These are phyloP conservation scores for Aphidius colemani DNA, from an alignment of 2,888 invertebrate genomes.

Conservation along the genomic window DNA sequence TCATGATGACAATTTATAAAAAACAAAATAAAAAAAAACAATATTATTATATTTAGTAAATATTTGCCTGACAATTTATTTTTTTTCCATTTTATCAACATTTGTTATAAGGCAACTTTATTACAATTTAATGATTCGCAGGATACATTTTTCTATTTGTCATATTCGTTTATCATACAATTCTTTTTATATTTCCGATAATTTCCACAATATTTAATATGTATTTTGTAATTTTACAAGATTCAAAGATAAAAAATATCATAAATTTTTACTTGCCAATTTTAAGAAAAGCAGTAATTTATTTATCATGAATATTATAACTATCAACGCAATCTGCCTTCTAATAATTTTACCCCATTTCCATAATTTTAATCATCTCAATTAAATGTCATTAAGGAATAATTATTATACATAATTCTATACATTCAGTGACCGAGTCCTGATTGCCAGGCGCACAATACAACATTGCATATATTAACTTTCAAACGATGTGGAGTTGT, in stretches of 20 bases:
- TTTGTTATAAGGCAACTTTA: conserved; percentile 52
- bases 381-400: background rate
- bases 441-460: conserved; percentile 36
- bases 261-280: background rate
- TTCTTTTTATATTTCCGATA: background rate
- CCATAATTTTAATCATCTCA: conserved; percentile 8
- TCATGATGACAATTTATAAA: conserved; percentile 11
- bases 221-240: conserved; percentile 8
- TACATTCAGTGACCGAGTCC: conserved; percentile 29
- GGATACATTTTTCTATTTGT: conserved; percentile 20
- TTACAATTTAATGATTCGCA: conserved; percentile 43
- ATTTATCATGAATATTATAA: background rate
- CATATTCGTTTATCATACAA: background rate
- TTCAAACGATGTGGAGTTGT: conserved; percentile 26
- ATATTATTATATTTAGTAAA: conserved; percentile 29
- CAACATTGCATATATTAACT: conserved; percentile 28
- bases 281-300: background rate
- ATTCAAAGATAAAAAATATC: conserved; percentile 3
- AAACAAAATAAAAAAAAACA: conserved; percentile 4
- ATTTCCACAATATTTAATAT: background rate
- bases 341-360: conserved; percentile 15
- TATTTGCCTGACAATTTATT: conserved; percentile 7
- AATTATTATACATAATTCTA: conserved; percentile 8
- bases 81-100: conserved; percentile 35
- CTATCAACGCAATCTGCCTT: conserved; percentile 28